Conservation (phyloP, 1,140 invertebrate species). For the Pissodes strobi region DNA sequence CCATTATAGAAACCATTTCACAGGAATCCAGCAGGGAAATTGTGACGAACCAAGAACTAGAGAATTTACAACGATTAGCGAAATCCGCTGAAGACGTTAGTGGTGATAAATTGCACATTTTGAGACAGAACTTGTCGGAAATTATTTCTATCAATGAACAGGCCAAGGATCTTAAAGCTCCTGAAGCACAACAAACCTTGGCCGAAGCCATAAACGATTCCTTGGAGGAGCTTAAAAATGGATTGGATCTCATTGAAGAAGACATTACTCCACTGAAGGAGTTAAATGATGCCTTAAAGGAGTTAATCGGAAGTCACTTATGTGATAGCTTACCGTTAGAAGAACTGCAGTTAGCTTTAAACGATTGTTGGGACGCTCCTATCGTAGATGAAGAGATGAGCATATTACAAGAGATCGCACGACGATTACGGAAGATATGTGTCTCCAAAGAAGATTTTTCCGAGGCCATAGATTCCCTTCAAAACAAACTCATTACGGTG, state of each 20-base stretch:
- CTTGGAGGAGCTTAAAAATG: constrained; percentile 39
- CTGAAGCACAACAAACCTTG: constrained; percentile 22
- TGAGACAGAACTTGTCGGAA: constrained; percentile 34
- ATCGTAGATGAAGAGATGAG: constrained; percentile 42
- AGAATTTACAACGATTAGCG: constrained; percentile 38
- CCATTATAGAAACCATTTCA: constrained; percentile 35
- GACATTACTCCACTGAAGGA: constrained; percentile 39
- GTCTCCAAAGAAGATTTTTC: constrained; percentile 37
- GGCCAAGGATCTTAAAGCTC: constrained; percentile 20
- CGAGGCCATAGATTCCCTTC: constrained; percentile 42
- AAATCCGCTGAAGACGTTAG: constrained; percentile 37
- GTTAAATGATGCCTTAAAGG: constrained; percentile 25
- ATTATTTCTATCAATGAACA: constrained; percentile 36
- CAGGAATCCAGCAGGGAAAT: constrained; percentile 6
- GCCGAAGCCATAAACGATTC: constrained; percentile 29
- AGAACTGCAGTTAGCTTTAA: constrained; percentile 41
- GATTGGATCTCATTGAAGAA: constrained; percentile 43
- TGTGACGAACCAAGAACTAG: constrained; percentile 34
- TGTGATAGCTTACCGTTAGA: constrained; percentile 40
- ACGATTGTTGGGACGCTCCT: constrained; percentile 36
- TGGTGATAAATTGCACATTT: constrained; percentile 40
- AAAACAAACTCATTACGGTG: constrained; percentile 48
- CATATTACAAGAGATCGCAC: constrained; percentile 41
- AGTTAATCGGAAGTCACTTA: constrained; percentile 41
- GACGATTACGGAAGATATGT: constrained; percentile 37